Conservation (phyloP, 2,888 invertebrate species). For the Erynnis tages region DNA sequence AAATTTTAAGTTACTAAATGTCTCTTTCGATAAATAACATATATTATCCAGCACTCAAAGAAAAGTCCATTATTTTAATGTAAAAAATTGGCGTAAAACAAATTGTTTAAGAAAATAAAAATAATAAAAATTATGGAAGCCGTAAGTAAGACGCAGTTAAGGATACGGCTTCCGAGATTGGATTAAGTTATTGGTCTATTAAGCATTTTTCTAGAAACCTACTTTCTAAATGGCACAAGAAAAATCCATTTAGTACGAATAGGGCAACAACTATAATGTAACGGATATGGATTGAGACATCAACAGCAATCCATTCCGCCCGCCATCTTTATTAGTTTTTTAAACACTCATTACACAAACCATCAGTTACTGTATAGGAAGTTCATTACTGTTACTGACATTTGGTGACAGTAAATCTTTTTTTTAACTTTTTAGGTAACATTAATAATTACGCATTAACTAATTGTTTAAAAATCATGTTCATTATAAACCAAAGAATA, state of each 20-base stretch:
- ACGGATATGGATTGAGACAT: conserved; percentile 12
- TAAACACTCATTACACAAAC: conserved; percentile 10
- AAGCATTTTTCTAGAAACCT: neutral
- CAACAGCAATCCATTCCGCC: conserved; percentile 3
- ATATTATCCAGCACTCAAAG: neutral
- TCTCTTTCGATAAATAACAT: neutral
- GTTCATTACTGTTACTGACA: conserved; percentile 5
- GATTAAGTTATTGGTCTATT: too few species aligned
- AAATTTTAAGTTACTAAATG: too few species aligned
- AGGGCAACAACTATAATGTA: neutral
- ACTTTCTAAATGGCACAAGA: neutral
- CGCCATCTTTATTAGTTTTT: conserved; percentile 19
- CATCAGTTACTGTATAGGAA: conserved; percentile 16
- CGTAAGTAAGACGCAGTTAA: too few species aligned
- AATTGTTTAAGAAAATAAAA: too few species aligned
- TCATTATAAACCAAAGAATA: neutral
- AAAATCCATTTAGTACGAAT: neutral
- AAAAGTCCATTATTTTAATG: too few species aligned
- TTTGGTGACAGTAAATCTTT: conserved; percentile 9
- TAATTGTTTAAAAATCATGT: neutral
- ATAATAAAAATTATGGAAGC: too few species aligned
- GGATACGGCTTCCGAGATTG: too few species aligned
- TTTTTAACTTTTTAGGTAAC: neutral
- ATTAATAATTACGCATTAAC: neutral
- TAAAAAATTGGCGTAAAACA: too few species aligned